Evolutionary conservation across 2,797 vertebrate genomes (phyloP).

Genomic region (Rhynchotus rufescens): DNA sequence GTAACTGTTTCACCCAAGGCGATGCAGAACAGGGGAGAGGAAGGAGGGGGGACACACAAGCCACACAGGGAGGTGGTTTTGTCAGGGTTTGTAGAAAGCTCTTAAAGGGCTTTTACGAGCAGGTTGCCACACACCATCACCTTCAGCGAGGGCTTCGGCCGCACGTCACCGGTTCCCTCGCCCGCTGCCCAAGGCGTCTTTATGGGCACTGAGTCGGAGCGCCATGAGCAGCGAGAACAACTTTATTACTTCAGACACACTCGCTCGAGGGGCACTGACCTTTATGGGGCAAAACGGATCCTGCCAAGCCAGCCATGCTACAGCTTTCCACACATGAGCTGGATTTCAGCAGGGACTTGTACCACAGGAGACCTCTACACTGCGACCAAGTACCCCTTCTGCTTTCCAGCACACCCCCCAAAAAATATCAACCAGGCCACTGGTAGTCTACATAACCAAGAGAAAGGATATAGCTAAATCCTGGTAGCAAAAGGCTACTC

Average conservation of each 20-base stretch:
- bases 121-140: not conserved
- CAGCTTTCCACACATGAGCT: not conserved
- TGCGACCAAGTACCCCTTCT: not conserved
- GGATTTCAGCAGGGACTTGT: not conserved
- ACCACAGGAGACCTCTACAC: not conserved
- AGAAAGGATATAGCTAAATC: not conserved
- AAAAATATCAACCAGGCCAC: not conserved
- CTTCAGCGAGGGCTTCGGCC: not conserved
- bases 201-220: accelerated
- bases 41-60: not conserved
- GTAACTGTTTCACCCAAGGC: slow-evolving; percentile 11
- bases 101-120: accelerated
- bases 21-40: not conserved
- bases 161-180: not conserved
- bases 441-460: not conserved
- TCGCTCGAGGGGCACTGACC: not conserved
- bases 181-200: not conserved
- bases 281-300: not conserved
- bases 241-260: not conserved
- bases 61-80: not conserved
- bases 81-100: not conserved
- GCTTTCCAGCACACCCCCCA: not conserved
- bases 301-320: not conserved
- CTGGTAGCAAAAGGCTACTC: accelerated
- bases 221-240: not conserved